Evolutionary conservation across 1,140 invertebrate genomes (phyloP).

Genomic region (Planococcus citri): DNA sequence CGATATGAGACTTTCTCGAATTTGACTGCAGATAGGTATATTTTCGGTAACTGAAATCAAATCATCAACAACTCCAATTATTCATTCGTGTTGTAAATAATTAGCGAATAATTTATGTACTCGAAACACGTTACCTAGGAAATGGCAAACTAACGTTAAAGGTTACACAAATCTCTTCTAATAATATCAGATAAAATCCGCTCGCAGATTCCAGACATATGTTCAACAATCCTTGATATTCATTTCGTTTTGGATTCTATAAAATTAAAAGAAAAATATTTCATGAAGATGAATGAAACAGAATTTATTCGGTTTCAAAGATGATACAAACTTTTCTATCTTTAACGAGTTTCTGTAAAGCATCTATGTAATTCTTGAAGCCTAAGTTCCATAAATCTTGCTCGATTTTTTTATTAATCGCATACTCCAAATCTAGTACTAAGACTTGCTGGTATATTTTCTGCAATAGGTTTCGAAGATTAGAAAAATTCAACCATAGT

Average conservation of each 20-base stretch:
- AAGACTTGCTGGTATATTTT: constrained; percentile 69
- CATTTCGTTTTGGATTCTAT: constrained; percentile 53
- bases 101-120: too few relatives aligned
- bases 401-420: constrained; percentile 77
- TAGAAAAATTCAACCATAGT: too few relatives aligned
- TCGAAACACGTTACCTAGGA: constrained; percentile 46
- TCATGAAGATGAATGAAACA: not conserved
- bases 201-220: constrained; percentile 69
- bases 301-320: not conserved
- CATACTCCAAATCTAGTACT: constrained; percentile 68
- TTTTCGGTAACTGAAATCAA: constrained; percentile 11
- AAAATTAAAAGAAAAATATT: constrained; percentile 28
- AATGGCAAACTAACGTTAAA: constrained; percentile 71
- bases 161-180: constrained; percentile 67
- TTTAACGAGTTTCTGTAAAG: constrained; percentile 57
- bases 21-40: constrained; percentile 1
- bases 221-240: constrained; percentile 58
- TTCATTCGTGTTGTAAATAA: too few relatives aligned
- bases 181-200: constrained; percentile 67
- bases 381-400: constrained; percentile 80
- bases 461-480: constrained; percentile 30
- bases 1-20: not conserved
- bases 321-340: constrained; percentile 52
- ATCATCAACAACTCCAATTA: not conserved
- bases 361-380: constrained; percentile 75